A percentile compares a stretch with the other conserved stretches of the same genome.
phyloP scores from a whole-genome alignment of 2,113 vertebrate genomes.

The Egretta garzetta region DNA sequence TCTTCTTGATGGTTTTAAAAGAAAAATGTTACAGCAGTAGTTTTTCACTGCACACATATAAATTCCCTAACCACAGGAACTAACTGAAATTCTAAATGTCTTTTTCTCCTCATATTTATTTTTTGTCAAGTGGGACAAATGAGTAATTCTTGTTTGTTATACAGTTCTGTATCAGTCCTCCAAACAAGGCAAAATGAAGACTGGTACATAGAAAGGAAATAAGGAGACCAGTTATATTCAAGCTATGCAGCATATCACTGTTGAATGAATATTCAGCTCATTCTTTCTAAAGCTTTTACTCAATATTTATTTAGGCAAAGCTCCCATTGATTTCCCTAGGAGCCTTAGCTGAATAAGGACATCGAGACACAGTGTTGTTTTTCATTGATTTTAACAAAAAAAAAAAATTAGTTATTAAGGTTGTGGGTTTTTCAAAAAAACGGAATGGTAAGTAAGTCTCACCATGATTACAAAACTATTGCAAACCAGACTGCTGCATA shows the following conservation, averaged over 20 bases:
- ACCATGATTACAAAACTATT: not conserved
- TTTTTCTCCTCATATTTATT: not conserved
- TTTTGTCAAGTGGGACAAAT: not conserved
- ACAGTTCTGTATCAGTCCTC: not conserved
- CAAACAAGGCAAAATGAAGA: not conserved
- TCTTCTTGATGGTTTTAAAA: not conserved
- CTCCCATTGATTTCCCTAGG: not conserved
- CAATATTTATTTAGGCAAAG: not conserved
- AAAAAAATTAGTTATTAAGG: not conserved
- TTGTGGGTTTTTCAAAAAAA: not conserved
- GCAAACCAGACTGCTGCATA: not conserved
- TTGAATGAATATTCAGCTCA: not conserved
- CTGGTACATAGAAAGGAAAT: not conserved
- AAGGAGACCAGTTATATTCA: not conserved
- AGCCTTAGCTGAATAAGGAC: not conserved
- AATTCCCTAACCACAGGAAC: not conserved
- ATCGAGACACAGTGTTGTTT: fast-evolving
- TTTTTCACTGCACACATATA: not conserved
- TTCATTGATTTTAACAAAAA: not conserved
- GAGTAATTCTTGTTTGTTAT: not conserved
- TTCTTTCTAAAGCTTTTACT: not conserved
- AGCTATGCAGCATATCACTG: not conserved
- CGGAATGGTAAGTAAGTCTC: not conserved
- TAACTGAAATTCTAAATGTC: not conserved
- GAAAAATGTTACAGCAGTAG: not conserved